Base-by-base conservation (phyloP, 1,140 invertebrate genomes). In the Scaptomyza montana region DNA sequence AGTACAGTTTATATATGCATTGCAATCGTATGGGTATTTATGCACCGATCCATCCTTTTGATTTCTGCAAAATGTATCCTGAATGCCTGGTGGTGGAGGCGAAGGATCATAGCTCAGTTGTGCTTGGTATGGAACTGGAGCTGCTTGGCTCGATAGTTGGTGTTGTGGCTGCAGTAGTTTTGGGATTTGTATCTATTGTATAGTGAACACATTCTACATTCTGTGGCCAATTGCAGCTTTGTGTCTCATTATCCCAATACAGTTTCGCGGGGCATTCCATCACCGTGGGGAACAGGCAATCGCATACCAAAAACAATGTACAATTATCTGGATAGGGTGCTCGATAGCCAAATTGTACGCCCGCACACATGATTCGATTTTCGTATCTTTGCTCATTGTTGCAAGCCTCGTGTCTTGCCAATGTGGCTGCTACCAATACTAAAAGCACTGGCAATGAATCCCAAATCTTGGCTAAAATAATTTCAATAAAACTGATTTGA, bases 271-370 rank as follows among this genome's bases (percentile, higher is more conserved):
- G 74, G 19, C 89, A 90, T 0, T 16, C 0, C 33, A 68, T 65
- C 1, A 90, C 89, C 4, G 89, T 90, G n/a, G 89, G 89, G 61
- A 79, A 89, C 0, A 72, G 30, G 13, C 84, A 90, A 43, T 89
- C 81, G 56, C 89, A 90, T 19, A 89, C 84, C 5, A 90, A 43
- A 45, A 70, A 90, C 8, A 72, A n/a, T 10, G 51, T 67, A 9
- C 89, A 90, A 55, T 90, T 68, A 16, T 84, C 89, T 13, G 89
- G 89, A 82, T 90, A 90, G 0, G 89, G 78, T 13, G 89, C 78
- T 12, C 57, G 50, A 19, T 53, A 53, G 8, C 89, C 89, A 33
- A 75, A 76, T 0, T 63, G 10, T 28, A 82, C 80, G 33, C 46
- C 80, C 9, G 19, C 47, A 43, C 89, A 90, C 68, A 84, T 89